A percentile compares a stretch with the other conserved stretches of the same genome.
Evolutionary conservation across 2,113 vertebrate species (phyloP).

Genomic region (Peromyscus maniculatus): DNA sequence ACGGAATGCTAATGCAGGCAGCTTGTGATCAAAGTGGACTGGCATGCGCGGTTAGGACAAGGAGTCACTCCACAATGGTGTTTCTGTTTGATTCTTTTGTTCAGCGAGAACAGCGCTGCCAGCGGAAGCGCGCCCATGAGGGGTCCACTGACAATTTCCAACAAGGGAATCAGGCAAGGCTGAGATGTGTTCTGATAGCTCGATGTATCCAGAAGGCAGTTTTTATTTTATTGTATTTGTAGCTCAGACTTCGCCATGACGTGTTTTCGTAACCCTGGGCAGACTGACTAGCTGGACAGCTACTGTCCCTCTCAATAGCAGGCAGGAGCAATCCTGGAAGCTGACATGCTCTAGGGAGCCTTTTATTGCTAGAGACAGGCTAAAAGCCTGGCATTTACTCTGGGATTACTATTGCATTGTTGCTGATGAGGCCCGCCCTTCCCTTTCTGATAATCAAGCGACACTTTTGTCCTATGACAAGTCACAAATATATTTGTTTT

Average conservation of each 20-base stretch:
- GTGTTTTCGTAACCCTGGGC: conserved; percentile 62
- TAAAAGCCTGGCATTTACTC: conserved; percentile 17
- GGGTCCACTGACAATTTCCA: conserved; percentile 70
- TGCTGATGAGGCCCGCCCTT: conserved; percentile 35
- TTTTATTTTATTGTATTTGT: conserved; percentile 16
- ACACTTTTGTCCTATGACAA: conserved; percentile 13
- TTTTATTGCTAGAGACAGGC: conserved; percentile 66
- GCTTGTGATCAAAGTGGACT: conserved; percentile 86
- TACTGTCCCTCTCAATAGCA: conserved; percentile 60
- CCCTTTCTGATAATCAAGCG: neutral
- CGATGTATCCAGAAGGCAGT: conserved; percentile 65
- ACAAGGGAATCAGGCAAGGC: conserved; percentile 66
- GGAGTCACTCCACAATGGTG: conserved; percentile 76
- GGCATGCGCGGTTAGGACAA: conserved; percentile 81
- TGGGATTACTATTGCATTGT: conserved; percentile 19
- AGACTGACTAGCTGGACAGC: conserved; percentile 66
- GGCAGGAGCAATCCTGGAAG: conserved; percentile 71
- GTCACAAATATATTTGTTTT: neutral
- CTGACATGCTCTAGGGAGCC: conserved; percentile 60
- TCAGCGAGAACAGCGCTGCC: conserved; percentile 82
- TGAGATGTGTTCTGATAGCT: conserved; percentile 70
- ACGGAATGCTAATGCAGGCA: conserved; percentile 81
- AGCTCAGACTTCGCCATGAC: conserved; percentile 56
- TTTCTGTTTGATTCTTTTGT: conserved; percentile 75
- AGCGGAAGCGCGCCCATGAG: conserved; percentile 46